phyloP scores from a whole-genome alignment of 2,113 vertebrate genomes.

The Pipa parva region DNA sequence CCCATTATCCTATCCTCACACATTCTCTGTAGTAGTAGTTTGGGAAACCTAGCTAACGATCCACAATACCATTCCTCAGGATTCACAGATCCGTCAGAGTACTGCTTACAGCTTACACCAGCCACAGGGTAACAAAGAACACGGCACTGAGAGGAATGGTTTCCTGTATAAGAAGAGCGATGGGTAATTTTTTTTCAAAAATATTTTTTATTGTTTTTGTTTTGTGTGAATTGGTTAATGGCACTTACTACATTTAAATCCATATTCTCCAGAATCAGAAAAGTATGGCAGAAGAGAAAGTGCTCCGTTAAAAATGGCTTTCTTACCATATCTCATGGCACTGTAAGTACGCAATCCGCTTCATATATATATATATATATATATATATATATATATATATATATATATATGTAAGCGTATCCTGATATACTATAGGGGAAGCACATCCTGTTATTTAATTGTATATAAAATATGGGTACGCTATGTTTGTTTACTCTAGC shows the following conservation, averaged over 20 bases:
- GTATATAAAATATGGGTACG: no score
- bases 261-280: conserved; percentile 73
- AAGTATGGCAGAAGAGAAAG: conserved; percentile 97
- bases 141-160: conserved; percentile 87
- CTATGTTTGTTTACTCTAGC: no score
- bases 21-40: no score
- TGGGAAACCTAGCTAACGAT: no score
- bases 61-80: conserved; percentile 66
- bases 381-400: no score
- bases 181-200: conserved; percentile 66
- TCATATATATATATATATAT: no score
- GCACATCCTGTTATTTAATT: no score
- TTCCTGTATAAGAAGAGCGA: conserved; percentile 95
- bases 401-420: no score
- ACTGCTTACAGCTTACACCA: conserved; percentile 94
- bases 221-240: conserved; percentile 9
- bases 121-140: conserved; percentile 97
- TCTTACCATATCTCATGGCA: conserved; percentile 91
- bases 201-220: background rate
- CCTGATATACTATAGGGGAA: no score
- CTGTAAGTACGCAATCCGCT: conserved; percentile 65
- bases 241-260: conserved; percentile 8
- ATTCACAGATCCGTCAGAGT: conserved; percentile 88
- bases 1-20: no score
- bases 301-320: conserved; percentile 89